phyloP scores from a whole-genome alignment of 2,797 vertebrate species.

The Leucoraja ocellata region DNA sequence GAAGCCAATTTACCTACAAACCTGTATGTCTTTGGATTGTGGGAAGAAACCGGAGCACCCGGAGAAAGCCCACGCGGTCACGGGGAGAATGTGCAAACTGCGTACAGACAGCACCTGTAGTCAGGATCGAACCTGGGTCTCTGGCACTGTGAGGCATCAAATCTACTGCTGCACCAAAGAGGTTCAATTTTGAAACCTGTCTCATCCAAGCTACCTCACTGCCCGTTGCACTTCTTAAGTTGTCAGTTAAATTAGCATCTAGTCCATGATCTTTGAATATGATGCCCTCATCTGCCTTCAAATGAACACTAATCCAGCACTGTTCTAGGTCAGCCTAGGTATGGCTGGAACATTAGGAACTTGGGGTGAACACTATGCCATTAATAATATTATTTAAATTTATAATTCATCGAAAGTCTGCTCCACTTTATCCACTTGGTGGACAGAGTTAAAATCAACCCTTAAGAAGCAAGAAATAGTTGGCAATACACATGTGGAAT shows the following conservation, averaged over 20 bases:
- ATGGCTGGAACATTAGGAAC: neutral
- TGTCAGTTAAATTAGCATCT: neutral
- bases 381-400: no score
- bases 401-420: neutral
- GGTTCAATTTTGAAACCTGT: neutral
- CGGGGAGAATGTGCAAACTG: no score
- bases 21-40: no score
- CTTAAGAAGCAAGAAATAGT: conserved; percentile 3
- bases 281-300: neutral
- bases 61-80: no score
- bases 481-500: neutral
- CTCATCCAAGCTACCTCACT: no score
- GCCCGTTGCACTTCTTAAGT: neutral
- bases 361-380: neutral
- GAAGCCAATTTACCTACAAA: no score
- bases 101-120: no score
- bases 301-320: no score
- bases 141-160: no score
- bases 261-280: neutral
- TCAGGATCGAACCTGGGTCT: no score
- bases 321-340: neutral
- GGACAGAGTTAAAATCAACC: conserved; percentile 3
- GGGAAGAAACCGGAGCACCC: no score
- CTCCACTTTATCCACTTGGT: neutral
- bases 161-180: neutral